These are phyloP conservation scores for Trichopoda pennipes DNA, from an alignment of 2,888 invertebrate species.

Conservation along the genomic window DNA sequence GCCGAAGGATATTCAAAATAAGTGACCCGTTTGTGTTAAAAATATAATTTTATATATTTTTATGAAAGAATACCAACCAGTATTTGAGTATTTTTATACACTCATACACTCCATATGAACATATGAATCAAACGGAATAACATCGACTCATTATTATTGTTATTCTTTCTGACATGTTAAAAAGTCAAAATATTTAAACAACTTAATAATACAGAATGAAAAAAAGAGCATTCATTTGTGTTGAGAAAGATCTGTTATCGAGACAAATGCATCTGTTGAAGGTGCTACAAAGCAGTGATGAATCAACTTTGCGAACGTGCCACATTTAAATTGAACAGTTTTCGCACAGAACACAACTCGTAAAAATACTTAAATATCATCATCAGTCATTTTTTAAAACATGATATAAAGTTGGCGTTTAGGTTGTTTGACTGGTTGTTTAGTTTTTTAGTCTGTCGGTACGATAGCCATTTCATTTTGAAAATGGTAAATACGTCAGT, in stretches of 20 bases:
- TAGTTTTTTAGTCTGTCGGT: background rate
- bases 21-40: slow-evolving; percentile 33
- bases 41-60: slow-evolving; percentile 5
- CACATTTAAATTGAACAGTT: slow-evolving; percentile 59
- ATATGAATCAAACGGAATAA: slow-evolving; percentile 9
- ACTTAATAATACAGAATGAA: slow-evolving; percentile 60
- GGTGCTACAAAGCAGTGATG: slow-evolving; percentile 65
- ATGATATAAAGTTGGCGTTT: slow-evolving; percentile 28
- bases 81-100: background rate
- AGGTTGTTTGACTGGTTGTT: background rate
- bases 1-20: slow-evolving; percentile 69
- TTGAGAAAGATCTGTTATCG: slow-evolving; percentile 31
- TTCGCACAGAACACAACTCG: slow-evolving; percentile 17
- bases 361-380: slow-evolving; percentile 41
- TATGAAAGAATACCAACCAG: slow-evolving; percentile 38
- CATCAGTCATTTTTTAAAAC: slow-evolving; percentile 53
- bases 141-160: slow-evolving; percentile 49
- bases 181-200: slow-evolving; percentile 67
- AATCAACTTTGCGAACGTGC: slow-evolving; percentile 66
- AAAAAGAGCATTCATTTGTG: background rate
- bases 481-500: slow-evolving; percentile 63
- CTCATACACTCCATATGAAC: background rate
- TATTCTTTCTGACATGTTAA: slow-evolving; percentile 63
- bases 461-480: slow-evolving; percentile 2
- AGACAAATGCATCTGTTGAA: slow-evolving; percentile 64